Base-by-base conservation (phyloP, 2,888 invertebrate genomes). In the Magallana nippona region DNA sequence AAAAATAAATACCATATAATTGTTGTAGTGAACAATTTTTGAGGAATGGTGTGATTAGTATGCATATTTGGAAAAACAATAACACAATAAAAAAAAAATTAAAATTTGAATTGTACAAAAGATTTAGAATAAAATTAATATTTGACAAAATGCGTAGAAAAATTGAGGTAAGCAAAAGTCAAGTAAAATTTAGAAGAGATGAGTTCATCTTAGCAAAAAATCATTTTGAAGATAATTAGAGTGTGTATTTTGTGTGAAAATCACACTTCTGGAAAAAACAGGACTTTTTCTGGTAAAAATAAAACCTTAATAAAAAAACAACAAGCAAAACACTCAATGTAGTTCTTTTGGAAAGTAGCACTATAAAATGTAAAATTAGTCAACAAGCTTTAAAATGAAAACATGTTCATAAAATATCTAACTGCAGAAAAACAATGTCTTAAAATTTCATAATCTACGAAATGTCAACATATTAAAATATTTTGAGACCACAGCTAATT, bases 371-470 rank as follows among this genome's bases (percentile, higher is more conserved):
- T 71, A 32, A 71, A 71, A 15, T 27, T 32, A 13, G 22, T 22
- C 32, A 71, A 71, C 71, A 71, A 71, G 13, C 32, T 32, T 71
- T 71, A 71, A 71, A 27, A 71, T 71, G 22, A 71, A 71, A 71
- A 71, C 27, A 71, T 60, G n/a, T 27, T 27, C 13, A 71, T 63
- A 27, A 60, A n/a, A 71, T 27, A 27, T 27, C 22, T 13, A 63
- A 63, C 32, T 27, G 8, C 8, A 15, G 17, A n/a, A 15, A 60
- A 60, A 60, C n/a, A n/a, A n/a, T 8, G n/a, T 15, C n/a, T n/a
- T 60, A 5, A 15, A 60, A 60, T 8, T 15, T n/a, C 17, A 60
- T 60, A 71, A 71, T 11, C 22, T 27, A 71, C 32, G 32, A 15
- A 27, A 71, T 71, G 27, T 27, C 27, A 60, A 60, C 60, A 60